phyloP scores from a whole-genome alignment of 2,888 invertebrate genomes.

The Ophion obscuratus region DNA sequence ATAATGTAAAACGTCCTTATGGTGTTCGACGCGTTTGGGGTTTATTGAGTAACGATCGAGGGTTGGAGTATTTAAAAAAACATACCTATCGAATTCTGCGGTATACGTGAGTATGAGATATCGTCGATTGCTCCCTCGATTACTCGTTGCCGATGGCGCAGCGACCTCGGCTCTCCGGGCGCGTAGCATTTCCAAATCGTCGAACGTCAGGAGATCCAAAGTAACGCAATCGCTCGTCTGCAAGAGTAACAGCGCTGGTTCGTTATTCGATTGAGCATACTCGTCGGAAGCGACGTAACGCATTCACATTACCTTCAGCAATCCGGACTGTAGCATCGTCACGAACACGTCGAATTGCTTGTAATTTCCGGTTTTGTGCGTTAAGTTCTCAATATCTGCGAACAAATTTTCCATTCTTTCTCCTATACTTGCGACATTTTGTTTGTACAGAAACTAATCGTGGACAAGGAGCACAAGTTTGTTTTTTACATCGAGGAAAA shows the following conservation, averaged over 20 bases:
- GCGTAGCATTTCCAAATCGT: slow-evolving; percentile 85
- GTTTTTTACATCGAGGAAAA: not conserved
- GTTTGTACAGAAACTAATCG: not conserved
- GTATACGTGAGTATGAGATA: slow-evolving; percentile 86
- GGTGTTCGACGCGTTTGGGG: not conserved
- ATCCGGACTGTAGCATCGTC: slow-evolving; percentile 85
- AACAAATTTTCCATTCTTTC: slow-evolving; percentile 38
- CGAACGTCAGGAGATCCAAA: slow-evolving; percentile 85
- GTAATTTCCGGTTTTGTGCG: slow-evolving; percentile 86
- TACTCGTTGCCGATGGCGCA: slow-evolving; percentile 72
- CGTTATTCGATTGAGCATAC: slow-evolving; percentile 33
- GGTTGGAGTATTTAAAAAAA: not conserved
- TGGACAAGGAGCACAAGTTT: not conserved
- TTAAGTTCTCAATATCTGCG: slow-evolving; percentile 85
- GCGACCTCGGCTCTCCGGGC: slow-evolving; percentile 80
- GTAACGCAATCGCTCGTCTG: slow-evolving; percentile 85
- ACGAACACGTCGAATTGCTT: slow-evolving; percentile 86
- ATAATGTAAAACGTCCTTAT: not conserved
- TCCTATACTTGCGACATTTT: not conserved
- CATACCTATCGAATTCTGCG: slow-evolving; percentile 86
- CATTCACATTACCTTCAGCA: slow-evolving; percentile 83
- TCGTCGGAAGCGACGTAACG: not conserved
- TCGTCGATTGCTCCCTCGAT: slow-evolving; percentile 82
- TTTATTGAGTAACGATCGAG: not conserved
- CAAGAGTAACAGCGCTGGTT: slow-evolving; percentile 63